Evolutionary conservation across 1,140 invertebrate species (phyloP).

Genomic region (Sarcophaga bullata): DNA sequence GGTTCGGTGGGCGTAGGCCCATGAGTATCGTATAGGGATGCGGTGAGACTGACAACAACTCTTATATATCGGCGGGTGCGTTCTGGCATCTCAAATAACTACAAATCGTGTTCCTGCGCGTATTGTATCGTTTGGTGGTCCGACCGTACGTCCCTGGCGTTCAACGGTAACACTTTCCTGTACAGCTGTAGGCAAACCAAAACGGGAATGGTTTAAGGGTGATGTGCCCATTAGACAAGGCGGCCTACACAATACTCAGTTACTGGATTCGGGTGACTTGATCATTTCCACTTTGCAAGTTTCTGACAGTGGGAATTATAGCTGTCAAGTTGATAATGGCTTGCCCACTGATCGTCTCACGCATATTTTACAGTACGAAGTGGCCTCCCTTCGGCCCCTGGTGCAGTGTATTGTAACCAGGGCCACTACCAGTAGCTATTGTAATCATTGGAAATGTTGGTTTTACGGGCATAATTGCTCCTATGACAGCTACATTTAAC

Average conservation of each 20-base stretch:
- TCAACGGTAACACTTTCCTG: conserved; percentile 73
- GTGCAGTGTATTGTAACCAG: conserved; percentile 78
- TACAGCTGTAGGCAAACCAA: conserved; percentile 74
- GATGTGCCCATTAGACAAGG: conserved; percentile 67
- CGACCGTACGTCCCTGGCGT: conserved; percentile 74
- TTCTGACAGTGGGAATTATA: conserved; percentile 78
- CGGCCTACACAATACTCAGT: conserved; percentile 70
- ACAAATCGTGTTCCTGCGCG: conserved; percentile 72
- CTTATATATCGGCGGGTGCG: conserved; percentile 84
- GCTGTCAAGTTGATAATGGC: conserved; percentile 79
- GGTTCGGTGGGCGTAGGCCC: conserved; percentile 80
- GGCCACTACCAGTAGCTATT: conserved; percentile 76
- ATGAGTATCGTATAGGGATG: conserved; percentile 82
- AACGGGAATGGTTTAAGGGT: conserved; percentile 74
- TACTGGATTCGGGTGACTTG: conserved; percentile 73
- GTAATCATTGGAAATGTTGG: conserved; percentile 78
- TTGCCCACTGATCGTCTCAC: conserved; percentile 75
- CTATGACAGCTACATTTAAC: conserved; percentile 75
- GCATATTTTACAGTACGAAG: conserved; percentile 74
- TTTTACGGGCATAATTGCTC: conserved; percentile 74
- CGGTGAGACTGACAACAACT: conserved; percentile 78
- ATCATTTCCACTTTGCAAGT: conserved; percentile 73
- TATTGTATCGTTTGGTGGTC: conserved; percentile 77
- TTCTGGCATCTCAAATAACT: conserved; percentile 71
- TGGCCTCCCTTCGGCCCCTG: conserved; percentile 72